Base-by-base conservation (phyloP, 2,888 invertebrate genomes). In the Schizotus pectinicornis region DNA sequence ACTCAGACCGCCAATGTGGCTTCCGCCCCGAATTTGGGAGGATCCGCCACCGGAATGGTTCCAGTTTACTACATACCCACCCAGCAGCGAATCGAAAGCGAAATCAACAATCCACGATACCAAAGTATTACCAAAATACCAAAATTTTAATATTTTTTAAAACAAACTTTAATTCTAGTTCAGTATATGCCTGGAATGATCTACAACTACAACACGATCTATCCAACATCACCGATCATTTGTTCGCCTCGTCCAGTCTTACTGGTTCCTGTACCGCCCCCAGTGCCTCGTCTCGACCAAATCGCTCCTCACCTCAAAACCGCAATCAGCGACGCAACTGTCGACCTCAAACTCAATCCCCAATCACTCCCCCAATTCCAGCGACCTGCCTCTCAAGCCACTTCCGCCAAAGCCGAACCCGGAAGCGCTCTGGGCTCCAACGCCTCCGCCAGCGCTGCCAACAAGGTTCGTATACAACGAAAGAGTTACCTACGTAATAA, bases 121-220 rank as follows among this genome's bases (percentile, higher is more conserved):
- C 74, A 70, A 70, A 71, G 74, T 74, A 67, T 49, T 38, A 31
- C 51, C 12, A 3, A 11, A 22, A 47, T 39, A n/a, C 2, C 41
- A 42, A 35, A 14, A 42, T 42, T 39, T 38, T 31, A 8, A 36
- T 22, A 32, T 37, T 38, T 30, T 55, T 34, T 47, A 14, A 8
- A 34, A 36, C n/a, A 35, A 45, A 7, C 31, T 22, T 22, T 22
- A n/a, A n/a, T 82, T 82, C 68, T 82, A 82, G 84, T 89, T 63
- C 87, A 86, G 67, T 89, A 86, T 65, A 82, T 89, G 80, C 80
- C 85, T 3, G 82, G 84, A 2, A 78, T 87, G 64, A 81, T 87
- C 76, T 87, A 86, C 84, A 63, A 83, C 83, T 69, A 81, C 83
- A 46, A 72, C 58, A 75, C 83, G n/a, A 69, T 85, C 35, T 82